Evolutionary conservation across 1,140 invertebrate genomes (phyloP), one percentile per base, ranked within the genome.

Genomic region (Trachymyrmex septentrionalis): DNA sequence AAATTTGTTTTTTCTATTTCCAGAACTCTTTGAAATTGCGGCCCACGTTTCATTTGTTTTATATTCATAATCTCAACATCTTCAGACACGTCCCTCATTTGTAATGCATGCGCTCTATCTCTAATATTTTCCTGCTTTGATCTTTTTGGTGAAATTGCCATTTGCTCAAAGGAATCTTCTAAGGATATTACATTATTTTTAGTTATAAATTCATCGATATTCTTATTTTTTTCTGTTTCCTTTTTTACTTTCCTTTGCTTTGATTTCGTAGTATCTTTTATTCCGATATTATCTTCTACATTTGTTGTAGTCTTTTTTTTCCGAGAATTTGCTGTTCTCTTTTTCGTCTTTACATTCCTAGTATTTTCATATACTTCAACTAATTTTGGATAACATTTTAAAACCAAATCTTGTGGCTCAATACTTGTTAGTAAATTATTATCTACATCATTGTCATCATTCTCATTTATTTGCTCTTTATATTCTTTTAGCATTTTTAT

Each of bases 401-500:
- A 93, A 87, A 98, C 95, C 34, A 96, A 90, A 72, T 96, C 93
- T 93, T 97, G 96, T 1, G 96, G 96, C 92, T 98, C 97, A n/a
- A 97, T 96, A 1, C 97, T 97, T 5, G 93, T 91, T 67, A 87
- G 12, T 6, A 84, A 95, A 95, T 96, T 96, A 96, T 95, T 92
- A 87, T 93, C 85, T 53, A 93, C 93, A 50, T 71, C 67, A 86
- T 69, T 0, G 34, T 38, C 21, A 24, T 92, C 86, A 14, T 92
- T 44, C 85, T 90, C 95, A 6, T 89, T 84, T 34, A 92, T 81
- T 30, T 87, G 86, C 86, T 81, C 96, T 90, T 92, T 96, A 95
- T 59, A 96, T 90, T 93, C 96, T 72, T 96, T 96, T 1, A 97
- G 92, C 38, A 94, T 96, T 16, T 96, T 95, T 82, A 97, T 96